Evolutionary conservation across 2,113 vertebrate species (phyloP), one percentile per base, ranked within the genome.

Genomic region (Dromas ardeola): DNA sequence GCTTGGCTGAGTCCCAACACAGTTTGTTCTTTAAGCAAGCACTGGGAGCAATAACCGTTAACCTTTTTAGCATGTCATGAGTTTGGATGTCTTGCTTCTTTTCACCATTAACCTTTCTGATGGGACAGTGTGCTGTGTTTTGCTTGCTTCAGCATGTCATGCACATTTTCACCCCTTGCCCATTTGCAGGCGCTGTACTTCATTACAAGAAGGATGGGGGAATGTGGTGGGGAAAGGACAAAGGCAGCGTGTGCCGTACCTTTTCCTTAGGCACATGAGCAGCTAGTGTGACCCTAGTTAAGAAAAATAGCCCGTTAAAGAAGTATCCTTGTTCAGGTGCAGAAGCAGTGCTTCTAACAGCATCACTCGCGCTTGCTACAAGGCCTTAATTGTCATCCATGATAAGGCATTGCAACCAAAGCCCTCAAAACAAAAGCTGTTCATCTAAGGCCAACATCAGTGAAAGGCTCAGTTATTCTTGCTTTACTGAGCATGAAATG

Each of bases 401-500:
- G 93, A 97, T 96, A 97, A 97, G 94, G 81, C 92, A 93, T 63
- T 95, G 92, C 93, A 72, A 26, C 91, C 61, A 42, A 82, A 79
- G 87, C 91, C 95, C 93, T 97, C 92, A 95, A 98, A 98, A 98
- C 98, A 98, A 98, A 98, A 97, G 95, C 97, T 88, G 80, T 97
- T 97, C 93, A 62, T 95, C 96, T 97, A 96, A 96, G 94, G 67
- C 85, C 96, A 95, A 10, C 96, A 95, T 97, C 96, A 97, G 93
- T 97, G 95, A 97, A 96, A 98, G 88, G 91, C 94, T 98, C 92
- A 74, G 95, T 97, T 98, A 96, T 98, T 98, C 94, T 98, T 98
- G 98, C 98, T 98, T 98, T 98, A 97, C 98, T 98, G 96, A 98
- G 98, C 98, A 97, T 98, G 98, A 98, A 98, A 98, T 98, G 90